Conservation (phyloP, 1,140 invertebrate genomes). For the Eumeta japonica region DNA sequence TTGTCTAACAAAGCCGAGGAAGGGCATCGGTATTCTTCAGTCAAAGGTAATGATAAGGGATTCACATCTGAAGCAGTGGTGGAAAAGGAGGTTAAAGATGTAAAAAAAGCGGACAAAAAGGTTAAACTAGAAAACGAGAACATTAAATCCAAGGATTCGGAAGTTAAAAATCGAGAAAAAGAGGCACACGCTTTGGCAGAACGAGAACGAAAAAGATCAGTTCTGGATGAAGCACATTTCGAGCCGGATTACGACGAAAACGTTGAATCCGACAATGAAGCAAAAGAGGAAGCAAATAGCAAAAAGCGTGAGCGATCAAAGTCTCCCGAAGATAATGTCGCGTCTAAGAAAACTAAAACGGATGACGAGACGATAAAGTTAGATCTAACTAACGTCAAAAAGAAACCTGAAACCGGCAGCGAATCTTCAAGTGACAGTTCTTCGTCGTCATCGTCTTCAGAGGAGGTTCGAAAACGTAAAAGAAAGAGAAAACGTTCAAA, state of each 20-base stretch:
- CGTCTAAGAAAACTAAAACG: constrained; percentile 38
- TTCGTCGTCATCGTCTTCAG: constrained; percentile 47
- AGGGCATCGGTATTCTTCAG: neutral
- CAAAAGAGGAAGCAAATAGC: constrained; percentile 32
- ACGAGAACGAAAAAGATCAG: constrained; percentile 64
- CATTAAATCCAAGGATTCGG: neutral
- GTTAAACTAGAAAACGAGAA: neutral
- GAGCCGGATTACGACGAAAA: constrained; percentile 71
- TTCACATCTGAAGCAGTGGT: constrained; percentile 14
- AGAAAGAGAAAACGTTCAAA: constrained; percentile 51
- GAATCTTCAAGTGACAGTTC: constrained; percentile 44
- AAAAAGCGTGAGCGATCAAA: constrained; percentile 39
- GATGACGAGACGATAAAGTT: constrained; percentile 42
- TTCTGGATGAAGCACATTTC: constrained; percentile 70
- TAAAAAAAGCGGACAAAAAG: neutral
- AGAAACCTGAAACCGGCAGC: constrained; percentile 46
- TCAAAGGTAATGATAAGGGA: constrained; percentile 3
- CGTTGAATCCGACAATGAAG: constrained; percentile 49
- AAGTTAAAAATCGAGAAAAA: neutral
- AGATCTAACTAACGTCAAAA: constrained; percentile 49
- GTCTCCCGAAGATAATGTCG: constrained; percentile 22
- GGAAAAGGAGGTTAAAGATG: too few relatives aligned
- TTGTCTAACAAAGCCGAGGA: constrained; percentile 9
- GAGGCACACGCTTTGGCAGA: constrained; percentile 17
- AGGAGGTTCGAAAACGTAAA: constrained; percentile 40